Conservation (phyloP, 1,140 invertebrate species). For the Globodera ellingtonae region DNA sequence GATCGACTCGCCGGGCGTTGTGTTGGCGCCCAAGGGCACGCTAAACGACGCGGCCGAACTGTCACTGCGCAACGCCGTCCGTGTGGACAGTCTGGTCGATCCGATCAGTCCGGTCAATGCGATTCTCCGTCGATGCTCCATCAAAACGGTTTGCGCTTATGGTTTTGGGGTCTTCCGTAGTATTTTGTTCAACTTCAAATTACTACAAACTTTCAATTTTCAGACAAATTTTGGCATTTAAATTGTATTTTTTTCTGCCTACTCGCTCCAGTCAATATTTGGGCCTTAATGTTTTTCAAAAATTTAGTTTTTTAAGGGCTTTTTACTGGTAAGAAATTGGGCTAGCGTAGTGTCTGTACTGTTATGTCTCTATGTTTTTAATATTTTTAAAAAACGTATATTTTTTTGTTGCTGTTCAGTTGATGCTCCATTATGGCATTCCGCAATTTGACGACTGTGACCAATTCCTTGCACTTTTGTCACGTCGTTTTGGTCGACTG, state of each 20-base stretch:
- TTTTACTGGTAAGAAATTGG: no score
- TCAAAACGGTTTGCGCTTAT: slow-evolving; percentile 71
- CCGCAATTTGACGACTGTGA: slow-evolving; percentile 65
- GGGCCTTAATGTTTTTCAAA: no score
- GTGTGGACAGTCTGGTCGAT: slow-evolving; percentile 80
- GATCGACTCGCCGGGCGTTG: slow-evolving; percentile 92
- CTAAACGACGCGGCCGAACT: slow-evolving; percentile 72
- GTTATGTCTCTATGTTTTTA: no score
- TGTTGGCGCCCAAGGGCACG: slow-evolving; percentile 75
- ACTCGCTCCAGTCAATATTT: no score
- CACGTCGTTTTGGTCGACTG: slow-evolving; percentile 79
- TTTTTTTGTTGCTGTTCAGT: slow-evolving; percentile 57
- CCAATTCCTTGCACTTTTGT: slow-evolving; percentile 86
- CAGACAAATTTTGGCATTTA: no score
- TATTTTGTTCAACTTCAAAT: slow-evolving; percentile 62
- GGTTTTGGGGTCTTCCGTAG: no score
- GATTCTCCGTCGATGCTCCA: slow-evolving; percentile 82
- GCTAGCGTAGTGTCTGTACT: no score
- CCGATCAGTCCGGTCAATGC: slow-evolving; percentile 81
- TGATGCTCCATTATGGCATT: slow-evolving; percentile 71
- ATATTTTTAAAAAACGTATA: no score
- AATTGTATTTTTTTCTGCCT: no score
- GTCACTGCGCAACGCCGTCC: slow-evolving; percentile 86
- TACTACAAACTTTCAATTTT: no score
- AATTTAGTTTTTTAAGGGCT: no score